These are phyloP conservation scores for Drosophila yooni DNA, from an alignment of 2,888 invertebrate genomes.

Conservation along the genomic window DNA sequence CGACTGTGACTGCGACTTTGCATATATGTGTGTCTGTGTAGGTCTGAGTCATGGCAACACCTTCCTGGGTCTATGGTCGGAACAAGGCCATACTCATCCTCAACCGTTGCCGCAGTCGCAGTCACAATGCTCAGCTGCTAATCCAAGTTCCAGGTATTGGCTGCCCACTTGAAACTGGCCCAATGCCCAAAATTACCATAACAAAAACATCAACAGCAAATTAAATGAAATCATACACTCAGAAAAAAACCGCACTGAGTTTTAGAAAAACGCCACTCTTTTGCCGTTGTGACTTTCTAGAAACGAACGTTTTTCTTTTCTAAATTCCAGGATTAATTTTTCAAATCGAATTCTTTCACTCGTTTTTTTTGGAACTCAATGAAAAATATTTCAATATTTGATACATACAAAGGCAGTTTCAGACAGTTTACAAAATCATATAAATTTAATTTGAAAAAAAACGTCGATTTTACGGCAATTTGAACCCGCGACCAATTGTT, in stretches of 20 bases:
- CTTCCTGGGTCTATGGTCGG: conserved; percentile 38
- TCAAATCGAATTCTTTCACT: not conserved
- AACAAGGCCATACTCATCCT: conserved; percentile 22
- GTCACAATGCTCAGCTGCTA: conserved; percentile 8
- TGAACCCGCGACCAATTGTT: too few species aligned
- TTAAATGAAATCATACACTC: not conserved
- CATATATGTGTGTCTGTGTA: not conserved
- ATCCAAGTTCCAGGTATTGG: conserved; percentile 18
- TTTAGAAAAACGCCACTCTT: not conserved
- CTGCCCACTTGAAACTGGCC: conserved; percentile 3
- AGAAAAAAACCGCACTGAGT: not conserved
- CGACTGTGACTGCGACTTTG: conserved; percentile 15
- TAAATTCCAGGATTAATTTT: not conserved
- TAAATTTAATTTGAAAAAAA: not conserved
- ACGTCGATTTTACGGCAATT: not conserved
- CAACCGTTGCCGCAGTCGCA: not conserved
- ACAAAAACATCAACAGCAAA: not conserved
- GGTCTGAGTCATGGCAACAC: conserved; percentile 32
- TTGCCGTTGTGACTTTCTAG: not conserved
- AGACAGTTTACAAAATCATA: not conserved
- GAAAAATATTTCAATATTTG: not conserved
- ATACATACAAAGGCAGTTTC: not conserved
- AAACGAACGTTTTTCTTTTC: not conserved
- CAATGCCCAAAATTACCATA: conserved; percentile 16
- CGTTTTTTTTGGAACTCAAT: not conserved